Evolutionary conservation across 2,888 invertebrate genomes (phyloP), one percentile per base, ranked within the genome.

Genomic region (Cheilosia vulpina): DNA sequence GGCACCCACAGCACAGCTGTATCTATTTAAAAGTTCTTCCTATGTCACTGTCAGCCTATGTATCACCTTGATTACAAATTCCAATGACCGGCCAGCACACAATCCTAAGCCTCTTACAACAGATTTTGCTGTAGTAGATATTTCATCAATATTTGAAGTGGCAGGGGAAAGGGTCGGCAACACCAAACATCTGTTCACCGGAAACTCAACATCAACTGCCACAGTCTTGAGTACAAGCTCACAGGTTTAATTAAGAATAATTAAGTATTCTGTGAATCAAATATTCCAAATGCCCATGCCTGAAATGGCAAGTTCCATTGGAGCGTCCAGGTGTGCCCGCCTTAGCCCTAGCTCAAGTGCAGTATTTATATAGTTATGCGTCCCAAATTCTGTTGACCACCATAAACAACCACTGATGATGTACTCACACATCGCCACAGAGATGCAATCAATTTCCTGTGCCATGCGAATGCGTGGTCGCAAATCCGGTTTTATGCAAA

Each of bases 401-500:
- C 58, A 9, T 27, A 38, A 66, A 60, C 24, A 60, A 2, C 58
- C 52, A 52, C 58, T 50, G 57, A 31, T 60, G 41, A 41, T 47
- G 9, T 47, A n/a, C 19, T 31, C 43, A 31, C 65, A 47, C 57
- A 13, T 21, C 58, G 9, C 2, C 66, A 50, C 57, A 66, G 50
- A 66, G n/a, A 41, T 66, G 66, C 66, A 76, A 66, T 66, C 75
- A 75, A 63, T 75, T 47, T 34, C 47, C 60, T 17, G 62, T 17
- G 55, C 55, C 11, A 68, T 21, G 77, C 53, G 38, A 52, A n/a
- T 41, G 57, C 60, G 57, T 58, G 52, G 52, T 27, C 41, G 21
- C 47, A 71, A 65, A 76, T 76, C 76, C 58, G 71, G 71, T 75
- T 81, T 57, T 38, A 65, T 81, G 57, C 76, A 69, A 76, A 76